A percentile compares a stretch with the other conserved stretches of the same genome.
Conservation (phyloP, 2,888 invertebrate species). For the Epinotia brunnichana region DNA sequence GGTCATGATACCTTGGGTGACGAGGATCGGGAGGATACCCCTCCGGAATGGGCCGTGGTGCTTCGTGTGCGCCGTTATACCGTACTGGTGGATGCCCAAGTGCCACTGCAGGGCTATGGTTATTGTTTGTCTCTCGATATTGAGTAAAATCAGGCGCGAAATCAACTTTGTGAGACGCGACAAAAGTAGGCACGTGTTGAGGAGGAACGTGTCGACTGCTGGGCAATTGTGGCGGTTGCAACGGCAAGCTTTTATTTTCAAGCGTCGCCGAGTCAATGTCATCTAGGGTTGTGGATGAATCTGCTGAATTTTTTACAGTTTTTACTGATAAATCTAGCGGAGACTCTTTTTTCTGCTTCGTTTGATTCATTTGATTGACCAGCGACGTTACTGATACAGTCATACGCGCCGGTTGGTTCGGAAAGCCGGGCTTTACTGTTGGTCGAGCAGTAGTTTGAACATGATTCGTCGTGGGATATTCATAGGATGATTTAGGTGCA, state of each 20-base stretch:
- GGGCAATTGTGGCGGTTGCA: constrained; percentile 67
- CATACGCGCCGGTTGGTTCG: constrained; percentile 75
- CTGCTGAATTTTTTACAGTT: constrained; percentile 93
- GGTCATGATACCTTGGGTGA: constrained; percentile 66
- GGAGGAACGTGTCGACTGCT: constrained; percentile 59
- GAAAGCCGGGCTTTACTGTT: constrained; percentile 68
- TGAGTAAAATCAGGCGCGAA: constrained; percentile 89
- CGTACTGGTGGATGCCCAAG: constrained; percentile 60
- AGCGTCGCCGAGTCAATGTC: constrained; percentile 79
- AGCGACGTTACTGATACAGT: constrained; percentile 79
- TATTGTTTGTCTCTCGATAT: constrained; percentile 69
- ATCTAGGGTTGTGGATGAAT: constrained; percentile 92
- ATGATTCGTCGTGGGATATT: constrained; percentile 64
- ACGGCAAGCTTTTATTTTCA: constrained; percentile 67
- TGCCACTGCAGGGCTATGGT: constrained; percentile 58
- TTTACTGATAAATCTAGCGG: constrained; percentile 95
- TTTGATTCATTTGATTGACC: constrained; percentile 79
- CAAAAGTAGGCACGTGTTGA: constrained; percentile 59
- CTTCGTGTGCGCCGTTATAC: constrained; percentile 70
- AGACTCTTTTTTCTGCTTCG: constrained; percentile 87
- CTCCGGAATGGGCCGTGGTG: constrained; percentile 63
- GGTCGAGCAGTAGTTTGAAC: constrained; percentile 72
- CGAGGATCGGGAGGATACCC: constrained; percentile 70
- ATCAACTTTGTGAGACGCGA: constrained; percentile 88
- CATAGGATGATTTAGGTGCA: constrained; percentile 69